Evolutionary conservation across 2,113 vertebrate species (phyloP).

Genomic region (Tragelaphus buxtoni): DNA sequence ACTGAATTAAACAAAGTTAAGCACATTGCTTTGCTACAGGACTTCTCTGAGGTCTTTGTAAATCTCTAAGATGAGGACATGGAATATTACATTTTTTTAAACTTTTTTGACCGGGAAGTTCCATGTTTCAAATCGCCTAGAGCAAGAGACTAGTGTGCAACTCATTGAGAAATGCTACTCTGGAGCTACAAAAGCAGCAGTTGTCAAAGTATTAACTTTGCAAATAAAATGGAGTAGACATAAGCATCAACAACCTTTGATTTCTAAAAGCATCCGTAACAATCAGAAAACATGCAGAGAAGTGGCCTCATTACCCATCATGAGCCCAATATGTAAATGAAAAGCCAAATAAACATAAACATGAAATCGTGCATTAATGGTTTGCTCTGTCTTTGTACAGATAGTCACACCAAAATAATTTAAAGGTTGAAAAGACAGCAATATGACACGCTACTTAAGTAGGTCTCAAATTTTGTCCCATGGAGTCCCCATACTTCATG

Average conservation of each 20-base stretch:
- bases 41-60: background rate
- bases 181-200: background rate
- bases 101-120: background rate
- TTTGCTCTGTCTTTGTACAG: background rate
- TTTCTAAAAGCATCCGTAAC: background rate
- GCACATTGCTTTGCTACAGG: background rate
- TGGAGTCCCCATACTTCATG: background rate
- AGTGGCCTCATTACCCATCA: background rate
- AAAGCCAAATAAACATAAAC: background rate
- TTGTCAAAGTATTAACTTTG: conserved; percentile 25
- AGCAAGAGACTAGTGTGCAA: background rate
- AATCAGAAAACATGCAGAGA: background rate
- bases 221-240: background rate
- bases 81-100: background rate
- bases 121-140: background rate
- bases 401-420: background rate
- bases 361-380: background rate
- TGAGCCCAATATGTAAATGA: background rate
- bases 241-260: background rate
- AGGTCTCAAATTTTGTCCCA: background rate
- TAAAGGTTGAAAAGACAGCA: background rate
- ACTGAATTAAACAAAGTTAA: background rate
- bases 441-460: background rate
- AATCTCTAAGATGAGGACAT: background rate
- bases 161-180: background rate